Evolutionary conservation across 2,113 vertebrate genomes (phyloP).

Genomic region (Rhinoptilus africanus): DNA sequence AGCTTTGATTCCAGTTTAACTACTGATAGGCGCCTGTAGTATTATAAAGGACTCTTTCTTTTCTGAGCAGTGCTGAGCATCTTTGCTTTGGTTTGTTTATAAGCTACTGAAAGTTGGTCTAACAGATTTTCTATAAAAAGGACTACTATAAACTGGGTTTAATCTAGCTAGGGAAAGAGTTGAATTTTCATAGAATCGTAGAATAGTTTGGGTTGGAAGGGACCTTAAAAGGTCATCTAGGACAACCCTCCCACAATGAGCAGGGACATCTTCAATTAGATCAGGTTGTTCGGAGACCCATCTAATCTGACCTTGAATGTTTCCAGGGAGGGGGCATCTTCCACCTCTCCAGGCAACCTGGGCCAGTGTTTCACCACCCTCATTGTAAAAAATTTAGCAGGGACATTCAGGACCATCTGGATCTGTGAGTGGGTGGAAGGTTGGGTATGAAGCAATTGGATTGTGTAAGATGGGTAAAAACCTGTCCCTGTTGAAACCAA

Average conservation of each 20-base stretch:
- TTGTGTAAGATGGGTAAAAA: neutral
- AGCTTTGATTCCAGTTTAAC: constrained; percentile 61
- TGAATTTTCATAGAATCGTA: neutral
- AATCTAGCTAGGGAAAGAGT: neutral
- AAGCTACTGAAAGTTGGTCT: constrained; percentile 1
- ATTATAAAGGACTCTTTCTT: constrained; percentile 29
- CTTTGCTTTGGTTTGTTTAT: constrained; percentile 11
- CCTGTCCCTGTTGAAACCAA: neutral
- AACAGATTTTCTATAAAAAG: neutral
- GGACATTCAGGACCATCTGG: neutral
- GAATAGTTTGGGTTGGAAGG: neutral
- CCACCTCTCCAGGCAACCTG: neutral
- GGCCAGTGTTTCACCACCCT: neutral
- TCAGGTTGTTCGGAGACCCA: neutral
- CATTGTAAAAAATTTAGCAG: neutral
- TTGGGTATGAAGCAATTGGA: neutral
- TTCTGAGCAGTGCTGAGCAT: neutral
- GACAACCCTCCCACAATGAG: neutral
- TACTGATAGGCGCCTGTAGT: constrained; percentile 43
- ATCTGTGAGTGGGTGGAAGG: neutral
- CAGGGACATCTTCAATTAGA: neutral
- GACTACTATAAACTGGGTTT: neutral
- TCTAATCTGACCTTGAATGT: neutral
- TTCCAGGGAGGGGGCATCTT: neutral
- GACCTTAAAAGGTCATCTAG: neutral